Base-by-base conservation (phyloP, 2,888 invertebrate genomes). In the Steinernema carpocapsae region DNA sequence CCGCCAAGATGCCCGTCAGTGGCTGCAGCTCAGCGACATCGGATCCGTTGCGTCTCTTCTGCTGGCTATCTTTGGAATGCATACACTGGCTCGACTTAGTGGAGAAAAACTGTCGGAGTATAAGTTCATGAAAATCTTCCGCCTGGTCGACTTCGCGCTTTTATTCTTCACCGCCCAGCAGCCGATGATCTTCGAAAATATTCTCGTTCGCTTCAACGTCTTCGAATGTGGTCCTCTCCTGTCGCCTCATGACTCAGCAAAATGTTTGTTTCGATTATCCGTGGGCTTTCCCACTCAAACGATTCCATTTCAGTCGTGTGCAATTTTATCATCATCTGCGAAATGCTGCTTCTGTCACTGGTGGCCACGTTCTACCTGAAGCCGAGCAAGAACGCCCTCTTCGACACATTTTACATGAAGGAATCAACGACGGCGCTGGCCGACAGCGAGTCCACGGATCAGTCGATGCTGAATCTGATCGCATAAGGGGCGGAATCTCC, bases 81-180 rank as follows among this genome's bases (percentile, higher is more conserved):
- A 86, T 70, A 84, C 85, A 0, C 59, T 86, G 24, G 85, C 86
- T 7, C 75, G 86, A 72, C 79, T 85, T 24, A 83, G 83, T 26
- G 82, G 83, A 72, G 85, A 85, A 74, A 83, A 83, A 29, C 79
- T 86, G 17, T 80, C 82, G n/a, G 76, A 78, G 22, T 86, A 81
- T 74, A 84, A 85, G 45, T 86, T 86, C 80, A 84, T 83, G 80
- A 82, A 84, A n/a, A 83, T 86, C 70, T 86, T 86, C 79, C 83
- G 86, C 6, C 75, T 86, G 46, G 86, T 86, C 59, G 86, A 86
- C 73, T 75, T 86, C 14, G 83, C 85, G 14, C 76, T 86, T 56
- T 78, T 86, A 70, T 84, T 86, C 76, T 86, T 85, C 76, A 82
- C 86, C 7, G 86, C 85, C 32, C 86, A 86, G 75, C 86, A 86